Base-by-base conservation (phyloP, 2,888 invertebrate genomes). In the Chrysolina americana region DNA sequence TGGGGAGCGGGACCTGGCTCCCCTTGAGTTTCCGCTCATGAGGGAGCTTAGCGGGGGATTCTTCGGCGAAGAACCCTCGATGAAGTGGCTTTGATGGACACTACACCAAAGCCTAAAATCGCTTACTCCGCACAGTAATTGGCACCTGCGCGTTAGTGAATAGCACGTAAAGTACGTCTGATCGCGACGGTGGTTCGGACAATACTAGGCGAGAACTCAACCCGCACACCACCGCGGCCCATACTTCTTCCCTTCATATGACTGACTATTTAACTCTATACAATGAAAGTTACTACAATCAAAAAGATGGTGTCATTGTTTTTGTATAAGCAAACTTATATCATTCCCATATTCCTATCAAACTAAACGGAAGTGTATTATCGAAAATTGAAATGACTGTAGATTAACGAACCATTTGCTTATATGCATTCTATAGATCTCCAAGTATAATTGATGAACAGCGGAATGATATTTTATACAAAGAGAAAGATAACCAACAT, bases 381-480 rank as follows among this genome's bases (percentile, higher is more conserved):
- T 11, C 36, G 15, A 63, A 63, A 63, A 63, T 36, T 17, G 2
- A 11, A 63, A 36, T 63, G 36, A 63, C 15, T 36, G n/a, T 28
- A 28, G 28, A 28, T 28, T 2, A 28, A 28, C 28, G 5, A 5
- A 28, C 28, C 28, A 3, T 28, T 28, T 28, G 63, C 63, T 15
- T 63, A 36, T 63, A 9, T 15, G 41, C 63, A 36, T 63, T 63
- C 63, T 63, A 63, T 41, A 63, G 63, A 63, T 23, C 63, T 41
- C 28, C 47, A 47, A 47, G 47, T 47, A n/a, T 13, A 15, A 47
- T 47, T 15, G 47, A 47, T 13, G n/a, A 13, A 5, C 15, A 47
- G 13, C 47, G 11, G 11, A 47, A 47, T 47, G 47, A 47, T 13
- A 47, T 47, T 13, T n/a, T n/a, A n/a, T 13, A n/a, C 13, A 47